Conservation (phyloP, 2,113 vertebrate genomes). For the Vidua macroura region DNA sequence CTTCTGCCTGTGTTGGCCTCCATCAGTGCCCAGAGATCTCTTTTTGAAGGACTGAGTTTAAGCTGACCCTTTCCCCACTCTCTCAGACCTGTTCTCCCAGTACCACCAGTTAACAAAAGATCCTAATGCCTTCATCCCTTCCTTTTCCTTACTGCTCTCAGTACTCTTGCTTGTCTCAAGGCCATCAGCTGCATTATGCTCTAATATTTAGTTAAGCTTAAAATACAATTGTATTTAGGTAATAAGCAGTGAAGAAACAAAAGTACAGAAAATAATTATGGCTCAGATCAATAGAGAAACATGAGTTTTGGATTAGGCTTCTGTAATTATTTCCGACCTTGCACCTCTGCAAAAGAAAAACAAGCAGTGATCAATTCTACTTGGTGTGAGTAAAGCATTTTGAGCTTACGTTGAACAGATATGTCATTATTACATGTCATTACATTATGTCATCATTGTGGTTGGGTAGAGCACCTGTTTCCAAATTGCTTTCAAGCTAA, state of each 20-base stretch:
- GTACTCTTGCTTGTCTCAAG: neutral
- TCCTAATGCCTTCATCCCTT: neutral
- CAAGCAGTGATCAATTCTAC: neutral
- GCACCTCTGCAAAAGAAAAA: neutral
- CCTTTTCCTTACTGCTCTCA: neutral
- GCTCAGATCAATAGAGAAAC: neutral
- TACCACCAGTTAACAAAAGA: neutral
- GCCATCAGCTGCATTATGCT: neutral
- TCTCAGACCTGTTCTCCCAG: neutral
- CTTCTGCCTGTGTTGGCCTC: neutral
- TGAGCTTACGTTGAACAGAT: neutral
- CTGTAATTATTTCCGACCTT: neutral
- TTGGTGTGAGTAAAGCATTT: neutral
- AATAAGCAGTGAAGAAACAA: neutral
- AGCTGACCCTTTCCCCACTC: neutral
- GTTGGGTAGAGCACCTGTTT: neutral
- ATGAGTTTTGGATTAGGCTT: neutral
- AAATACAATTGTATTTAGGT: neutral
- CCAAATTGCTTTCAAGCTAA: slow-evolving; percentile 3
- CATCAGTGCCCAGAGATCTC: neutral
- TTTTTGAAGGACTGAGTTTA: neutral
- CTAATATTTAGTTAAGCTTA: neutral
- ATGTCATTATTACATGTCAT: neutral
- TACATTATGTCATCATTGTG: neutral
- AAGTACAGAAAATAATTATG: neutral